Percentiles rank a stretch among this genome's conserved stretches.
Conservation (phyloP, 2,113 vertebrate genomes). For the Strix uralensis region DNA sequence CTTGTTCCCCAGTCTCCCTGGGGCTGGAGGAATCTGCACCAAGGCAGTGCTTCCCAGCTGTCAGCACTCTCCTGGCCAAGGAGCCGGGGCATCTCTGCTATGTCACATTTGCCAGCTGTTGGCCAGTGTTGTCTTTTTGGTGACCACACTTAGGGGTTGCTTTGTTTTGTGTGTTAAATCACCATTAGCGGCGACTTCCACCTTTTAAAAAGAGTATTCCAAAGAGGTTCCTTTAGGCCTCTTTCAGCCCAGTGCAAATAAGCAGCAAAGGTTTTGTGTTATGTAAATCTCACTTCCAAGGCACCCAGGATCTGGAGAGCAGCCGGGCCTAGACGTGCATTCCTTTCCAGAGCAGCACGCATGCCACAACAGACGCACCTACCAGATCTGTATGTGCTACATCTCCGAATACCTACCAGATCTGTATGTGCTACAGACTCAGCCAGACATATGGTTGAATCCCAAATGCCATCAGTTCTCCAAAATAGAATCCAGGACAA, state of each 20-base stretch:
- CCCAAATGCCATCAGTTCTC: conserved; percentile 45
- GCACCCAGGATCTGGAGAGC: neutral
- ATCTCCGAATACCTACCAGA: neutral
- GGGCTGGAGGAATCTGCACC: neutral
- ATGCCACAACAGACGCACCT: neutral
- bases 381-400: neutral
- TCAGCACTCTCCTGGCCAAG: neutral
- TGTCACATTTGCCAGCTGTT: neutral
- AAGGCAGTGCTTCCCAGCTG: neutral
- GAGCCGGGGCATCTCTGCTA: neutral
- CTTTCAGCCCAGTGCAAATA: neutral
- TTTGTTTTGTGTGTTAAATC: neutral
- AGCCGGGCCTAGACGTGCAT: neutral
- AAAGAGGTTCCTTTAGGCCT: neutral
- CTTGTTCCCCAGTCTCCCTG: neutral
- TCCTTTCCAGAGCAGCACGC: neutral
- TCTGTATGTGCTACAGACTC: neutral
- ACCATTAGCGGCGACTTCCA: neutral
- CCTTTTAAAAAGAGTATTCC: neutral
- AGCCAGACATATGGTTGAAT: conserved; percentile 20
- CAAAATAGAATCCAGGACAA: conserved; percentile 55
- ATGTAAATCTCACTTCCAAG: neutral
- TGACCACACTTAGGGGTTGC: neutral
- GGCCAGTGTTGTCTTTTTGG: neutral
- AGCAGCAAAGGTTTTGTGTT: neutral